Evolutionary conservation across 1,140 invertebrate species (phyloP), one percentile per base, ranked within the genome.

Genomic region (Orchesella cincta): DNA sequence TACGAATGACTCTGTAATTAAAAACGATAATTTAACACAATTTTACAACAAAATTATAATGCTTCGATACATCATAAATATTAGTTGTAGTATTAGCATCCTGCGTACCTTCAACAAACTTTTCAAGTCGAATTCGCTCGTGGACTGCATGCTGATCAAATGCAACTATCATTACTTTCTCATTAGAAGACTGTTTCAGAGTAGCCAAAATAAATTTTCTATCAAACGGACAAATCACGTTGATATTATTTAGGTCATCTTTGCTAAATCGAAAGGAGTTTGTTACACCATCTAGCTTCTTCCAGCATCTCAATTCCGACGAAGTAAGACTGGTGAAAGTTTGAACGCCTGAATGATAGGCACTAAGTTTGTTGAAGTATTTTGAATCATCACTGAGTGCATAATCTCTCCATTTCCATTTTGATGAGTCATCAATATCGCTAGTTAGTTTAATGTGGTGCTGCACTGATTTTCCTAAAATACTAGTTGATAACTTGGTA

Each of bases 111-210:
- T 85, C 83, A 0, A 86, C 82, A 26, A 90, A 83, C 70, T 84
- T 84, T 83, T 93, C 91, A 12, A 92, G 84, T 76, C 89, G 84
- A 70, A 93, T 87, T 84, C 92, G 85, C 85, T 93, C 92, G 85
- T 92, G 89, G 29, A 91, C 91, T 71, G 92, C 92, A 87, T 93
- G 92, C 83, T 93, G 92, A 85, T 93, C 92, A 83, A 93, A 90
- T 34, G 92, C 81, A 1, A 91, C 86, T 23, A 92, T 78, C 71
- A 88, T 84, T 76, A 87, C 73, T 18, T 75, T 73, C 14, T 70
- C 51, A 35, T 57, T 71, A 36, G 70, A 20, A 33, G 72, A 70
- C 33, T 74, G 78, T 71, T 77, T 84, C 71, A 86, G 78, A 72
- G 84, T 83, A 57, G 85, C 83, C 23, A 88, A 87, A 83, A 92